Conservation (phyloP, 2,797 vertebrate genomes). For the Crocodylus rhombifer region DNA sequence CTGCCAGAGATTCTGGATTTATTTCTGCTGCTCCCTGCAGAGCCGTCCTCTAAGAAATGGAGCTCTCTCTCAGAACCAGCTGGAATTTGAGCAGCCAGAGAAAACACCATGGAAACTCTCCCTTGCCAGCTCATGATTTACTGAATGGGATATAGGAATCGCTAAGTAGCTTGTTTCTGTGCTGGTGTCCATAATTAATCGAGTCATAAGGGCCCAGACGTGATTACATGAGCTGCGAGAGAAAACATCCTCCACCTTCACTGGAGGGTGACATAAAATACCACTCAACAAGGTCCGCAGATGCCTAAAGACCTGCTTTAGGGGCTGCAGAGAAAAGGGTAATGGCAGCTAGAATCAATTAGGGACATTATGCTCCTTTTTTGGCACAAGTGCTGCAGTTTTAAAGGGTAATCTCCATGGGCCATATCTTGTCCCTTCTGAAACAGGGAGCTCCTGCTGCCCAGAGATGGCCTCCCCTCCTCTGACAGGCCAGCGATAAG, state of each 20-base stretch:
- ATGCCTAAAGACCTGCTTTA: background rate
- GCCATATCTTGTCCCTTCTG: background rate
- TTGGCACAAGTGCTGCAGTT: background rate
- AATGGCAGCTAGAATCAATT: background rate
- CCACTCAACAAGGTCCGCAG: background rate
- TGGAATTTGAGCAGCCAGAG: slow-evolving; percentile 60
- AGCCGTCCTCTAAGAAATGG: slow-evolving; percentile 56
- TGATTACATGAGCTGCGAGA: slow-evolving; percentile 38
- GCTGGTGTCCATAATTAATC: slow-evolving; percentile 64
- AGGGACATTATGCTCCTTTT: slow-evolving; percentile 23
- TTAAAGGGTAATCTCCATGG: background rate
- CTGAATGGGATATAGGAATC: slow-evolving; percentile 65
- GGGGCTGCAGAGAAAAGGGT: slow-evolving; percentile 54
- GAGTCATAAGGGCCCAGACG: slow-evolving; percentile 28
- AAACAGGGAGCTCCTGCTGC: background rate
- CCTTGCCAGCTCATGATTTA: slow-evolving; percentile 64
- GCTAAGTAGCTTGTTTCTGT: slow-evolving; percentile 54
- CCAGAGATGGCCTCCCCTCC: background rate
- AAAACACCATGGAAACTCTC: slow-evolving; percentile 69
- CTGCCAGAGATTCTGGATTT: slow-evolving; percentile 50
- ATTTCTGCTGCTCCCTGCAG: slow-evolving; percentile 52
- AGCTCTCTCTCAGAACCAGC: slow-evolving; percentile 63
- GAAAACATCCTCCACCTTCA: background rate
- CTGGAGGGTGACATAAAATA: slow-evolving; percentile 46
- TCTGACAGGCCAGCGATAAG: slow-evolving; percentile 55